Conservation (phyloP, 2,113 vertebrate genomes). For the Heptranchias perlo region DNA sequence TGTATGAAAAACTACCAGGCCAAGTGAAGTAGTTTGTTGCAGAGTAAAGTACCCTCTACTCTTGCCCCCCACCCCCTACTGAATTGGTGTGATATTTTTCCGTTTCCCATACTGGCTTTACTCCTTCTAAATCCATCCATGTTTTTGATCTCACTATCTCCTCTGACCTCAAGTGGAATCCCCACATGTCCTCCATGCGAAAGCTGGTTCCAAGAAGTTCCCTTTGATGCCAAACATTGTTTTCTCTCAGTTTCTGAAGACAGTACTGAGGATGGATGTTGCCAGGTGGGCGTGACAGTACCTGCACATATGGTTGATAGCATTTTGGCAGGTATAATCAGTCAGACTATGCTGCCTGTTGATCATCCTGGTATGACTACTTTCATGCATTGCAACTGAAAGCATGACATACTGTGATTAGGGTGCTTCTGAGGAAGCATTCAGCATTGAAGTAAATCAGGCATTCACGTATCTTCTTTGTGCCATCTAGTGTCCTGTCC, state of each 20-base stretch:
- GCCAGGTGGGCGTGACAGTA: neutral
- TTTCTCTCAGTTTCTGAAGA: neutral
- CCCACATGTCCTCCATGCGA: neutral
- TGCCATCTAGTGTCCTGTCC: neutral
- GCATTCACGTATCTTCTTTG: neutral
- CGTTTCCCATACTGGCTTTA: neutral
- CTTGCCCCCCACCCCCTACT: neutral
- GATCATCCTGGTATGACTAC: neutral
- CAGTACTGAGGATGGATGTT: neutral
- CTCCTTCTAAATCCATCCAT: neutral
- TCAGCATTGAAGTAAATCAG: neutral
- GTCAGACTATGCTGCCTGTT: neutral
- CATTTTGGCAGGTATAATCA: neutral
- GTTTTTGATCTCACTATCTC: neutral
- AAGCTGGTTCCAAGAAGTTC: neutral
- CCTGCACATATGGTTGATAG: neutral
- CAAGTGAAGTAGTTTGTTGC: neutral
- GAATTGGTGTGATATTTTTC: neutral
- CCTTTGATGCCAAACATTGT: neutral
- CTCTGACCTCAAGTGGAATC: neutral
- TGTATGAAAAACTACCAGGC: neutral
- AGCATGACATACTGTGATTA: neutral
- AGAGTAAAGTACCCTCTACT: neutral
- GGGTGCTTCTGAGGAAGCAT: neutral
- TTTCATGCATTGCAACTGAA: neutral